Evolutionary conservation across 1,140 invertebrate species (phyloP).

Genomic region (Glomeris maerens): DNA sequence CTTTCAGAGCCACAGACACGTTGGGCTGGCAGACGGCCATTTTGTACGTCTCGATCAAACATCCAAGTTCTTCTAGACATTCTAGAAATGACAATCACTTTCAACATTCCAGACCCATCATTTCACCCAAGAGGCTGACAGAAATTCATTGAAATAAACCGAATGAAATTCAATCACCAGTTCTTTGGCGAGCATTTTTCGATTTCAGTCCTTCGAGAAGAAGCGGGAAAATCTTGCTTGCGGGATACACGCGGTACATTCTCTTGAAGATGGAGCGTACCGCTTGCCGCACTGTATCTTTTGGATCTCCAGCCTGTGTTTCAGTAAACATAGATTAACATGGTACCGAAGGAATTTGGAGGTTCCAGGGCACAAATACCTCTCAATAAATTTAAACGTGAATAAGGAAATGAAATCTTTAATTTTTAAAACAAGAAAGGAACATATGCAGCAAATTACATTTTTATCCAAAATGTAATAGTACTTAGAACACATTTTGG

Average conservation of each 20-base stretch:
- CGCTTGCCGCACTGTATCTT: conserved; percentile 79
- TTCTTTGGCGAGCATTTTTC: conserved; percentile 88
- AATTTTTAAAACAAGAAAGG: too few species aligned
- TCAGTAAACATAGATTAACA: too few species aligned
- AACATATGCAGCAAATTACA: too few species aligned
- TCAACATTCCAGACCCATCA: neutral
- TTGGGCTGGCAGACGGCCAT: conserved; percentile 66
- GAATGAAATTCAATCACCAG: conserved; percentile 39
- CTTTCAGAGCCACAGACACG: conserved; percentile 63
- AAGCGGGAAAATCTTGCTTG: conserved; percentile 74
- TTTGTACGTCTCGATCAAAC: conserved; percentile 72
- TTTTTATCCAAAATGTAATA: too few species aligned
- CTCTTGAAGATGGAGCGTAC: conserved; percentile 73
- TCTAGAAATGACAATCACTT: conserved; percentile 39
- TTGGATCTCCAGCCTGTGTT: conserved; percentile 86
- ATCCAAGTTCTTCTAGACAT: conserved; percentile 80
- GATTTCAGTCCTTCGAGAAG: conserved; percentile 90
- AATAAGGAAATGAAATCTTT: too few species aligned
- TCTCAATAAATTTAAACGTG: conserved; percentile 4
- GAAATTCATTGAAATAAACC: neutral
- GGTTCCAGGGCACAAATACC: too few species aligned
- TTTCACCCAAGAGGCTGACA: neutral
- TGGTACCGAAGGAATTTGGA: too few species aligned
- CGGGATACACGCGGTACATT: conserved; percentile 71
- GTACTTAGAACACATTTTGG: too few species aligned